A percentile compares a stretch with the other conserved stretches of the same genome.
These are phyloP conservation scores for Acropora yongei DNA, from an alignment of 64 coral and sea anemone genomes.

Conservation along the genomic window DNA sequence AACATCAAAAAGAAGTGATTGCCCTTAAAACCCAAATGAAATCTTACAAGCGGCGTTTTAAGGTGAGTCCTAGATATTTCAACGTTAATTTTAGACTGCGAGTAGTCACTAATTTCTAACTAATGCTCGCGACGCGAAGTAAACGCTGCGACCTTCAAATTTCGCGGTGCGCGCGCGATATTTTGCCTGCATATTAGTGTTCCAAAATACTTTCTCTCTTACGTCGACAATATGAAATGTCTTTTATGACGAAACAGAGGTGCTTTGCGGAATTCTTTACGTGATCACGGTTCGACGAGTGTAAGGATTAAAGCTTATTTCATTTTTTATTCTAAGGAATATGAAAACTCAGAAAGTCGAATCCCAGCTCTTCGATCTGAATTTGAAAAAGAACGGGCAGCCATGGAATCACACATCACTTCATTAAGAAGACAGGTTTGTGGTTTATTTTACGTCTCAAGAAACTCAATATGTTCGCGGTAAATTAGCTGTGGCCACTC, in stretches of 20 bases:
- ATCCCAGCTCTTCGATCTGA: constrained; percentile 83
- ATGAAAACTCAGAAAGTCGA: constrained; percentile 79
- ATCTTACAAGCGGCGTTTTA: constrained; percentile 93
- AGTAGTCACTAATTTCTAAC: too few relatives aligned
- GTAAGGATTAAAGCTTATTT: not conserved
- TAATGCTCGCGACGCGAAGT: too few relatives aligned
- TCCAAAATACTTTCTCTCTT: too few relatives aligned
- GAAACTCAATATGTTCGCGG: too few relatives aligned
- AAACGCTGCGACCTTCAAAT: too few relatives aligned
- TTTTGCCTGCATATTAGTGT: too few relatives aligned
- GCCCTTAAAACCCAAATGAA: constrained; percentile 90
- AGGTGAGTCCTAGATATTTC: constrained; percentile 26
- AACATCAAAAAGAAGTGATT: constrained; percentile 88
- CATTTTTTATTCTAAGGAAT: constrained; percentile 69
- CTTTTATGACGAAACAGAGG: too few relatives aligned
- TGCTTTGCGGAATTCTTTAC: too few relatives aligned
- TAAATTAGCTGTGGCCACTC: too few relatives aligned
- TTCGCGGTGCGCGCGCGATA: too few relatives aligned
- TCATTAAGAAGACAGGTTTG: constrained; percentile 82
- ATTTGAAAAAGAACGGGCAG: constrained; percentile 85
- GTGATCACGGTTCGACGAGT: too few relatives aligned
- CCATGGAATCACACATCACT: constrained; percentile 81
- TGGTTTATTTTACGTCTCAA: not conserved
- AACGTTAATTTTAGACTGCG: not conserved
- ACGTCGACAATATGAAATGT: too few relatives aligned